Evolutionary conservation across 2,888 invertebrate genomes (phyloP), one percentile per base, ranked within the genome.

Genomic region (Thalpophila matura): DNA sequence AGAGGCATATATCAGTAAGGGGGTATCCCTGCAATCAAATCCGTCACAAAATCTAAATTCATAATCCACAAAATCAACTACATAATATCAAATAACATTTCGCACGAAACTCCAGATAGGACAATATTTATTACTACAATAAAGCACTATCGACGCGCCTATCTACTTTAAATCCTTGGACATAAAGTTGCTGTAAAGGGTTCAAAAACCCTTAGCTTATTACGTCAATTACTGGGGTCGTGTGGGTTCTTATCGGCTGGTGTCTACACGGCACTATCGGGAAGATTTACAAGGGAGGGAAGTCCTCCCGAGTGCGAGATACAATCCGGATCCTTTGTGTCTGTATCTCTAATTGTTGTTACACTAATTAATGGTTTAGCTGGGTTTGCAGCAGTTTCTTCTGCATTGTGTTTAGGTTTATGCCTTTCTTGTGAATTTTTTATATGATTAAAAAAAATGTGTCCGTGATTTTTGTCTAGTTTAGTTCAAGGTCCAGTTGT

Each of bases 171-270:
- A 84, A 80, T 80, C 76, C 75, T 71, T 76, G 77, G 74, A 82
- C 81, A 82, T 83, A 83, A 85, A 84, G 79, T 79, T 80, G 71
- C 77, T 81, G 31, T 65, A 76, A 67, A 82, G 79, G 77, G 82
- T 83, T 83, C 83, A 84, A 86, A 83, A 86, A 82, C 84, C 84
- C 83, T 82, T 80, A 84, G 80, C 83, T 86, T 91, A 91, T 90
- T 90, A 90, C 89, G 91, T 92, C 93, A 92, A 93, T 93, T 93
- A 93, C 89, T 84, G 75, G 78, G 87, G 86, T 90, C 91, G 90
- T 89, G 90, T 79, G 86, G 83, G 72, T 78, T 77, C 85, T 90
- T 93, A 93, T 93, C 93, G 81, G 60, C 74, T 72, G 62, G 82
- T 88, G 89, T 85, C 89, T 81, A 62, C 80, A 63, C 82, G 76